These are phyloP conservation scores for Aporrectodea caliginosa DNA, from an alignment of 1,140 invertebrate genomes.

Conservation along the genomic window DNA sequence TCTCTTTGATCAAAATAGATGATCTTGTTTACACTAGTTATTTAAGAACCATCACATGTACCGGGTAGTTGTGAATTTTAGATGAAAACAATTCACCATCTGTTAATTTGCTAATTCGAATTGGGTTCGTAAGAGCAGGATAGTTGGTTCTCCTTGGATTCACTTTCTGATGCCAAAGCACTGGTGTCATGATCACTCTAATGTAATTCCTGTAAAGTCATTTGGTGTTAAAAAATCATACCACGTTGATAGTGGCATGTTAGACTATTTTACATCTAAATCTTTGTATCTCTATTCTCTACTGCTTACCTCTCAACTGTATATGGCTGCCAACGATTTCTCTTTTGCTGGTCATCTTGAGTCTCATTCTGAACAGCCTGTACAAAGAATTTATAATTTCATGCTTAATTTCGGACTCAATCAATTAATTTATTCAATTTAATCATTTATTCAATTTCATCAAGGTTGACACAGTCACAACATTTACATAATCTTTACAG, in stretches of 20 bases:
- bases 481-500: no score
- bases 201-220: background rate
- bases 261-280: background rate
- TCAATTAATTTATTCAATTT: background rate
- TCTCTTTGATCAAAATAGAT: no score
- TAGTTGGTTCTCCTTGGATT: no score
- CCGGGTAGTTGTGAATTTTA: no score
- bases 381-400: background rate
- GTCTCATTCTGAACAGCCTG: conserved; percentile 32
- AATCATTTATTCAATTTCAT: no score
- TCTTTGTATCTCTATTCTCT: background rate
- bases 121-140: no score
- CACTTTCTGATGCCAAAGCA: no score
- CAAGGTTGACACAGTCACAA: no score
- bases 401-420: background rate
- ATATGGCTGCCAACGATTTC: conserved; percentile 35
- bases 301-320: conserved; percentile 47
- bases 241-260: background rate
- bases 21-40: no score
- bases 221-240: background rate
- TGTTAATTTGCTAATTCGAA: no score
- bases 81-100: no score
- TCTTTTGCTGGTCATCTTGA: background rate
- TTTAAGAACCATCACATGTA: no score
- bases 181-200: background rate